Percentiles rank a stretch among this genome's conserved stretches.
These are phyloP conservation scores for Planococcus citri DNA, from an alignment of 1,140 invertebrate genomes.

Conservation along the genomic window DNA sequence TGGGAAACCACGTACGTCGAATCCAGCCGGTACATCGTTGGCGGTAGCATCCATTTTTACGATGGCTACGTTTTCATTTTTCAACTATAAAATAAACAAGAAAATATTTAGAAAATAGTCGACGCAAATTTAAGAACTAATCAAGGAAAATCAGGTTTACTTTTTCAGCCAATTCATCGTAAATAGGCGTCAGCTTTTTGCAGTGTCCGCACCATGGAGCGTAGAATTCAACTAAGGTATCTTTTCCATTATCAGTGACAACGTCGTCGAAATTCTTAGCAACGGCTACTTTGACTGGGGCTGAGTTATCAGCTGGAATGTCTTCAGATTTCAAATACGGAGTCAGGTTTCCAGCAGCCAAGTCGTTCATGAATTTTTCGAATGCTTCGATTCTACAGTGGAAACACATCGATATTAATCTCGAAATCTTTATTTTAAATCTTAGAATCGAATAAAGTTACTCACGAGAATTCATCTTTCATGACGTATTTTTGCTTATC, in stretches of 20 bases:
- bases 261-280: conserved; percentile 95
- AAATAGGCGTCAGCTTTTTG: conserved; percentile 87
- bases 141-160: conserved; percentile 35
- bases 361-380: conserved; percentile 74
- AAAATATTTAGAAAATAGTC: not conserved
- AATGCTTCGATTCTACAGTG: conserved; percentile 65
- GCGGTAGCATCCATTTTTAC: conserved; percentile 98
- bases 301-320: conserved; percentile 73
- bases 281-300: conserved; percentile 80
- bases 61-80: conserved; percentile 78
- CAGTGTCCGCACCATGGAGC: conserved; percentile 99
- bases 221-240: conserved; percentile 95
- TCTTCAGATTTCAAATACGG: conserved; percentile 93
- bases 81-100: conserved; percentile 42
- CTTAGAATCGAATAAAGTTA: conserved; percentile 24
- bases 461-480: conserved; percentile 76
- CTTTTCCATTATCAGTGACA: conserved; percentile 79
- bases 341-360: conserved; percentile 70
- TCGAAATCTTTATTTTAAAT: not conserved
- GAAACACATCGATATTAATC: too few species aligned
- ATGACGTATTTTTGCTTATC: conserved; percentile 83
- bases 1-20: conserved; percentile 92
- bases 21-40: conserved; percentile 89
- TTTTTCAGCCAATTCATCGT: conserved; percentile 86
- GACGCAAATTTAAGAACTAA: not conserved